Evolutionary conservation across 2,888 invertebrate genomes (phyloP).

Genomic region (Aquatica leii): DNA sequence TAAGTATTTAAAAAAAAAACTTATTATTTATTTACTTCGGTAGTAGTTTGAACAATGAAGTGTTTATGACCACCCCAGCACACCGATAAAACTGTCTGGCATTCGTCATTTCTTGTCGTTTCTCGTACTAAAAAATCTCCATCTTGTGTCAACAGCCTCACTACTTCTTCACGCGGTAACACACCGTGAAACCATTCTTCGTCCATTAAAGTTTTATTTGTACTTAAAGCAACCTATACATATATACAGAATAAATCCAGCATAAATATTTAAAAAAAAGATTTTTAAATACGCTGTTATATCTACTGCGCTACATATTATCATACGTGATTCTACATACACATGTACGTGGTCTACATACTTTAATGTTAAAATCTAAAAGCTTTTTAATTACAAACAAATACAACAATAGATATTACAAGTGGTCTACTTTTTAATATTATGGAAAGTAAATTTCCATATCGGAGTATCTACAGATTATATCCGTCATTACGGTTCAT

Average conservation of each 20-base stretch:
- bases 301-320: too few relatives aligned
- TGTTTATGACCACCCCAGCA: constrained; percentile 97
- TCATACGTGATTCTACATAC: too few relatives aligned
- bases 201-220: constrained; percentile 76
- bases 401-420: too few relatives aligned
- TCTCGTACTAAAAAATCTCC: constrained; percentile 95
- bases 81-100: constrained; percentile 92
- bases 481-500: too few relatives aligned
- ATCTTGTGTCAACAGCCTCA: constrained; percentile 86
- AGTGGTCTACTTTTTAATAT: too few relatives aligned
- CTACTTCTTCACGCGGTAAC: constrained; percentile 94
- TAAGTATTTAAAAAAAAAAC: not conserved
- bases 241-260: not conserved
- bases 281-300: too few relatives aligned
- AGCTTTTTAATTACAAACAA: too few relatives aligned
- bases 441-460: too few relatives aligned
- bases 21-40: constrained; percentile 70
- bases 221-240: constrained; percentile 55
- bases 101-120: constrained; percentile 89
- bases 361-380: too few relatives aligned
- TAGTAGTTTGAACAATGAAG: constrained; percentile 95
- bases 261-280: not conserved
- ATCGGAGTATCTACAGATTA: too few relatives aligned
- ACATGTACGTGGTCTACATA: too few relatives aligned
- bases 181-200: constrained; percentile 99